Evolutionary conservation across 2,888 invertebrate species (phyloP).

Genomic region (Mesoligia furuncula): DNA sequence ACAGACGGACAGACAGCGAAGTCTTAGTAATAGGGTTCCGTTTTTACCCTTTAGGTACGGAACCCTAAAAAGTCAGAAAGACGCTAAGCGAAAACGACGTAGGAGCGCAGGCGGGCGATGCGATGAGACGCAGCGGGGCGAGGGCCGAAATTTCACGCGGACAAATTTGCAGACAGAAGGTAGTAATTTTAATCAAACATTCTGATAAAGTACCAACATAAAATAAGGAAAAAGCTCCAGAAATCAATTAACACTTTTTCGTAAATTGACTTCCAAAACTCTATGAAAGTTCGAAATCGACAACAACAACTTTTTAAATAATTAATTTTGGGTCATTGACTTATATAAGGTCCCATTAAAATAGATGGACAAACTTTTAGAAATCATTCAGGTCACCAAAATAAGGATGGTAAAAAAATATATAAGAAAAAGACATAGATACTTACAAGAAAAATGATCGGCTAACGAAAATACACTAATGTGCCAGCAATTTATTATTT

Average conservation of each 20-base stretch:
- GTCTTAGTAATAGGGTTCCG: too few relatives aligned
- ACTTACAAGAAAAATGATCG: too few relatives aligned
- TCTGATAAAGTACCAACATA: not conserved
- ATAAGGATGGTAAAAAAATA: too few relatives aligned
- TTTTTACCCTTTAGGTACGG: too few relatives aligned
- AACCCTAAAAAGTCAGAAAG: not conserved
- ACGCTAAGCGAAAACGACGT: not conserved
- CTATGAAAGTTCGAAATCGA: conserved; percentile 26
- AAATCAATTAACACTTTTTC: conserved; percentile 25
- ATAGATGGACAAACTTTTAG: too few relatives aligned
- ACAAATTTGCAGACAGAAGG: not conserved
- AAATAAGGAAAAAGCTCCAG: not conserved
- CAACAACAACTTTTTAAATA: conserved; percentile 8
- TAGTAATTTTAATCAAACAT: not conserved
- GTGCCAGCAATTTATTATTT: too few relatives aligned
- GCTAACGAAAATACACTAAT: too few relatives aligned
- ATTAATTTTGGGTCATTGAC: not conserved
- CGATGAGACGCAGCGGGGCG: not conserved
- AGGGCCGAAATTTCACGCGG: not conserved
- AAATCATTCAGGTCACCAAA: too few relatives aligned
- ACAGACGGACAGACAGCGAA: too few relatives aligned
- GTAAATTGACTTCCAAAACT: conserved; percentile 37
- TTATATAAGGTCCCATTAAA: too few relatives aligned
- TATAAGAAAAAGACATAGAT: too few relatives aligned
- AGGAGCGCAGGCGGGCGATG: not conserved